These are phyloP conservation scores for Coracias cyanogaster DNA, from an alignment of 2,797 vertebrate genomes.

Conservation along the genomic window DNA sequence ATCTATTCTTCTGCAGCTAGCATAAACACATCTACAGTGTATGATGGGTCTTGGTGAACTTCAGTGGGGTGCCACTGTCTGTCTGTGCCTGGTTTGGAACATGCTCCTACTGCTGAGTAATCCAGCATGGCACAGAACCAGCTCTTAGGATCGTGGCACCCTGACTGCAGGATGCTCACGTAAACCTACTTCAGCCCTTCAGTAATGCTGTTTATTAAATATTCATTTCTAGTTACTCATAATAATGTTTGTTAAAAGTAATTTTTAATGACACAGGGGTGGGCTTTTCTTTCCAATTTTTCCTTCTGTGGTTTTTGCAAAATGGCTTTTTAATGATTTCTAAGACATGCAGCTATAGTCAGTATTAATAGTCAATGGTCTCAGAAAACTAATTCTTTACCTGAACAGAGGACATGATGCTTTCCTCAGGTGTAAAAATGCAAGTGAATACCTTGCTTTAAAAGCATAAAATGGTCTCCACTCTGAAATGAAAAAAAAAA, in stretches of 20 bases:
- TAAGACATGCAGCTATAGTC: neutral
- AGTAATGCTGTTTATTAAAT: neutral
- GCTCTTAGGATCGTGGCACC: accelerated
- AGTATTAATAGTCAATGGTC: neutral
- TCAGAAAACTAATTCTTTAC: neutral
- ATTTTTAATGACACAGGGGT: neutral
- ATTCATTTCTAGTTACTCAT: neutral
- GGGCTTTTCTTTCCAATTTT: neutral
- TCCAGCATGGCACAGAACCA: neutral
- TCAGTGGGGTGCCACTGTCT: accelerated
- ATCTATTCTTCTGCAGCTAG: conserved; percentile 42
- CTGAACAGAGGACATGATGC: neutral
- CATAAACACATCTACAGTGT: neutral
- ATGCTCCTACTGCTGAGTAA: neutral
- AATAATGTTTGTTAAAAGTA: neutral
- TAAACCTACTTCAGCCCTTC: neutral
- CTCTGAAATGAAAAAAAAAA: neutral
- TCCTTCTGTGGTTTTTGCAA: neutral
- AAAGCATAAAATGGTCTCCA: neutral
- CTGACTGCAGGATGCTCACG: accelerated
- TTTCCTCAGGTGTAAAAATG: neutral
- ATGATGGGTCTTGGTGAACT: neutral
- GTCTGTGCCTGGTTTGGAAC: neutral
- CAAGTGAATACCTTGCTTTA: neutral
- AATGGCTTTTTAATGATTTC: conserved; percentile 22